A percentile compares a stretch with the other conserved stretches of the same genome.
Conservation (phyloP, 2,797 vertebrate species). For the Sandelia bainsii region DNA sequence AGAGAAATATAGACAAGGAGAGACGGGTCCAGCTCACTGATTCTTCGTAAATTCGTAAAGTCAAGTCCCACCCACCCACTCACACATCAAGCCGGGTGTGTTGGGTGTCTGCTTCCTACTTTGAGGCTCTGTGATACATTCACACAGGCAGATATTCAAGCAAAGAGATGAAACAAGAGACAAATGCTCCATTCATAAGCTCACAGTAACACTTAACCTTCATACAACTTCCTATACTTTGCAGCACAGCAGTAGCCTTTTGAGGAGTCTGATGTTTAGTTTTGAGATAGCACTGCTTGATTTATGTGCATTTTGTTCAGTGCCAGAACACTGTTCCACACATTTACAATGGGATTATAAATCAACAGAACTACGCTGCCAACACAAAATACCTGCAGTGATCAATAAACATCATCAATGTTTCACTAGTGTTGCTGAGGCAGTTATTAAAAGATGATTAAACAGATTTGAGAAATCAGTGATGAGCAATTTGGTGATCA, state of each 20-base stretch:
- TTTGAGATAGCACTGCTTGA: not conserved
- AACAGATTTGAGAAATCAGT: too few relatives aligned
- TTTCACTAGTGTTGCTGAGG: not conserved
- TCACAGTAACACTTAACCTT: conserved; percentile 3
- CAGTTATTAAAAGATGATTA: not conserved
- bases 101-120: conserved; percentile 33
- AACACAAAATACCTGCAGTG: not conserved
- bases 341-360: not conserved
- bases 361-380: not conserved
- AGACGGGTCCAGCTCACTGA: conserved; percentile 40
- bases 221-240: not conserved
- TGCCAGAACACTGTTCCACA: not conserved
- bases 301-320: not conserved
- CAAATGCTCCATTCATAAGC: conserved; percentile 46
- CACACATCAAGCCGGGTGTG: conserved; percentile 35
- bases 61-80: conserved; percentile 15
- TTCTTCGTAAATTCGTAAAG: conserved; percentile 19
- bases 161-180: conserved; percentile 31
- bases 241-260: conserved; percentile 4
- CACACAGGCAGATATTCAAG: conserved; percentile 9
- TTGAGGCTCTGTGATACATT: conserved; percentile 55
- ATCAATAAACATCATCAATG: not conserved
- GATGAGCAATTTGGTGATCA: too few relatives aligned
- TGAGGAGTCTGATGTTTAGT: not conserved
- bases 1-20: not conserved